These are phyloP conservation scores for Synergus umbraculus DNA, from an alignment of 2,888 invertebrate species.

Conservation along the genomic window DNA sequence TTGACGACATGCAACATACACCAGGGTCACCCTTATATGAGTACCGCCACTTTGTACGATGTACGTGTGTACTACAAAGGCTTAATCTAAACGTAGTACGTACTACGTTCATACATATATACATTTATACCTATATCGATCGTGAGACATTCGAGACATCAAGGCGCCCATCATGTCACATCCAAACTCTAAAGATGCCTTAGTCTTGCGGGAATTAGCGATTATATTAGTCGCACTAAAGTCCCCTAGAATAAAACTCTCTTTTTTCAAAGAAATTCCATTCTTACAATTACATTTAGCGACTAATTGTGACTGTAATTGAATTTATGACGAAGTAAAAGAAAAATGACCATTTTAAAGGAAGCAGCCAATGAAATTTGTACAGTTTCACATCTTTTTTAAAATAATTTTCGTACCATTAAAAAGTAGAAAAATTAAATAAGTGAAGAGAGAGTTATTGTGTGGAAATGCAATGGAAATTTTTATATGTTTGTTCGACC, in stretches of 20 bases:
- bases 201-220: slow-evolving; percentile 52
- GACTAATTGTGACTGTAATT: background rate
- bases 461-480: slow-evolving; percentile 11
- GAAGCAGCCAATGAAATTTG: too few relatives aligned
- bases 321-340: background rate
- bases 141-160: slow-evolving; percentile 61
- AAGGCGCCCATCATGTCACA: slow-evolving; percentile 61
- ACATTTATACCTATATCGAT: slow-evolving; percentile 46
- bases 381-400: too few relatives aligned
- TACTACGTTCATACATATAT: slow-evolving; percentile 1
- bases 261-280: background rate
- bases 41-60: slow-evolving; percentile 6
- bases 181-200: slow-evolving; percentile 49
- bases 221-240: background rate
- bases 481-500: background rate
- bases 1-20: slow-evolving; percentile 62
- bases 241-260: background rate
- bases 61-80: slow-evolving; percentile 8
- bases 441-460: background rate
- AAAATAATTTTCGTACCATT: too few relatives aligned
- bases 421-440: background rate
- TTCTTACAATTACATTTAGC: background rate
- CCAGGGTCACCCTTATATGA: slow-evolving; percentile 59
- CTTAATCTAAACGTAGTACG: slow-evolving; percentile 14
- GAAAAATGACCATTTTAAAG: background rate